These are phyloP conservation scores for Brachymystax lenok DNA, from an alignment of 2,797 vertebrate genomes.

Conservation along the genomic window DNA sequence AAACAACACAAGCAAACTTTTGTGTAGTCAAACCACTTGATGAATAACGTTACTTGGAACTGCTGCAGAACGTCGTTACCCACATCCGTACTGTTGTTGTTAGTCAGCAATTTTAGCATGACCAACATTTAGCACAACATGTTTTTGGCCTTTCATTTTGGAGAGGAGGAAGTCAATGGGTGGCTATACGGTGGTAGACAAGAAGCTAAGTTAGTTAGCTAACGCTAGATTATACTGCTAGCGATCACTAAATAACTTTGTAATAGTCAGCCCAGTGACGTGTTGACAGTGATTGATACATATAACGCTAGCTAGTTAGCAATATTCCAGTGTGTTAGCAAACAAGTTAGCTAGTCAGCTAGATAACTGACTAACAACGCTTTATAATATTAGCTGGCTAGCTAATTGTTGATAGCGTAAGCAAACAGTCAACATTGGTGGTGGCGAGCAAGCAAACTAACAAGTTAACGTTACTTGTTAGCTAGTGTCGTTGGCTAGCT, in stretches of 20 bases:
- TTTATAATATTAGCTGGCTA: neutral
- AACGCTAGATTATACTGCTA: too few species aligned
- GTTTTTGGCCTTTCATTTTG: neutral
- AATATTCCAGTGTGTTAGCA: too few species aligned
- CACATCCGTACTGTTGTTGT: neutral
- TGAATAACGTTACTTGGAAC: too few species aligned
- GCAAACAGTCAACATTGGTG: too few species aligned
- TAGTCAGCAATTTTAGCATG: neutral
- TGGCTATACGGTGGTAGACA: neutral
- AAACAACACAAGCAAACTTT: neutral
- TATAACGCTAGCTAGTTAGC: too few species aligned
- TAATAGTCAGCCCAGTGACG: too few species aligned
- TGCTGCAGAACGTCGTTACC: neutral
- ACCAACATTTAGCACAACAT: neutral
- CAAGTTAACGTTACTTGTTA: too few species aligned
- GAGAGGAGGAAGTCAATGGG: neutral
- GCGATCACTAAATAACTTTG: neutral
- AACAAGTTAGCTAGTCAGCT: conserved; percentile 8
- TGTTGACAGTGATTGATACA: too few species aligned
- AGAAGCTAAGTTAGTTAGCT: neutral
- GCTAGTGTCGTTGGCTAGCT: conserved; percentile 41
- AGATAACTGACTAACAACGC: neutral
- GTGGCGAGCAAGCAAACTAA: too few species aligned
- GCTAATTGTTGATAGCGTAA: too few species aligned
- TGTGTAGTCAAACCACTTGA: too few species aligned